Base-by-base conservation (phyloP, 2,113 vertebrate genomes). In the Laterallus jamaicensis region DNA sequence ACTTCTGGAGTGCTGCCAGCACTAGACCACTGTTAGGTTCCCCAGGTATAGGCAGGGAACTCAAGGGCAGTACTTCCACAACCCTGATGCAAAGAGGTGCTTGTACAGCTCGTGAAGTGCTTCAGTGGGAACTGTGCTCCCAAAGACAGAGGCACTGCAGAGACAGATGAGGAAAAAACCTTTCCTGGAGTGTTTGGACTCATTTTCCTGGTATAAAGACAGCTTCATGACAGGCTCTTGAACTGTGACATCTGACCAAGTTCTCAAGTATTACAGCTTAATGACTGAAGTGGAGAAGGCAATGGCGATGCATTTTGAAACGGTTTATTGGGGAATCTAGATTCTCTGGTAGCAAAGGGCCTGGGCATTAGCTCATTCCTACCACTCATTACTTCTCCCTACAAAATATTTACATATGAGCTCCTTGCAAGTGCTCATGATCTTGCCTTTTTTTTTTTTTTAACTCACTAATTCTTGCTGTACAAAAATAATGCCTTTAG, bases 71-170 rank as follows among this genome's bases (percentile, higher is more conserved):
- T 37, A 56, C 32, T 39, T 63, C 26, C 56, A 15, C 39, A 69
- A 39, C 4, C 31, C n/a, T n/a, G 19, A 10, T 6, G 24, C 22
- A 7, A 39, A 42, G 1, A 15, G 56, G 16, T 70, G 42, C 44
- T 88, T 1, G 1, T 32, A 13, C 37, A n/a, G 9, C n/a, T 3
- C 13, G 63, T 11, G 0, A 4, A 64, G 59, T 20, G 2, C 22
- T 25, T 28, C 1, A 2, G 2, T 5, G 50, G 54, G 60, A 78
- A 24, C 32, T 10, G 31, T 4, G 44, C 44, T 64, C 10, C 44
- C 32, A 20, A 16, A 49, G 26, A 71, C 59, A 40, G 12, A 18
- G 28, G 21, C n/a, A 26, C 21, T 28, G 55, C 63, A 86, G 42
- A 17, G 24, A 19, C 12, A 44, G 1, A 2, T 20, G 12, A 59